These are phyloP conservation scores for Ceratina calcarata DNA, from an alignment of 1,140 invertebrate species.

Conservation along the genomic window DNA sequence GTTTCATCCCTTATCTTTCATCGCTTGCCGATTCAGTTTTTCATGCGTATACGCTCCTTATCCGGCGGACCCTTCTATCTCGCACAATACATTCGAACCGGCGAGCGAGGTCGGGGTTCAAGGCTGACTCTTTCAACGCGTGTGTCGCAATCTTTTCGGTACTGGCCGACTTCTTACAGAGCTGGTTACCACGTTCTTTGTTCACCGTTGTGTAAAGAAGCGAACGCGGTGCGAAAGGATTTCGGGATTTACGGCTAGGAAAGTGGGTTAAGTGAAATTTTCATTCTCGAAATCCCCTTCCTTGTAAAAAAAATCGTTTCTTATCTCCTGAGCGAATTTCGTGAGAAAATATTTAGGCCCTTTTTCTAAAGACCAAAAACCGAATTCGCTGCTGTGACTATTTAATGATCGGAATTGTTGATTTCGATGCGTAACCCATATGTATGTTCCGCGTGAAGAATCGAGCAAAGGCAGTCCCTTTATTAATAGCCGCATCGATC, in stretches of 20 bases:
- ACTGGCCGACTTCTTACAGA: neutral
- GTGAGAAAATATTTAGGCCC: neutral
- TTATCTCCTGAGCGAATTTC: too few relatives aligned
- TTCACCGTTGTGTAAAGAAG: neutral
- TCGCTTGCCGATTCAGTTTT: too few relatives aligned
- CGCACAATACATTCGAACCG: conserved; percentile 7
- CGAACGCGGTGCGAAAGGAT: neutral
- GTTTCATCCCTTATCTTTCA: too few relatives aligned
- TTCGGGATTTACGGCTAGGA: neutral
- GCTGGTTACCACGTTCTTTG: neutral
- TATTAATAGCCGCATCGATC: conserved; percentile 32
- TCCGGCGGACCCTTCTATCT: neutral
- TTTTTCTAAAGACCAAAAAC: neutral
- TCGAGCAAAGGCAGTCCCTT: neutral
- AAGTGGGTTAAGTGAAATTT: conserved; percentile 13
- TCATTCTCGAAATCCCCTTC: neutral
- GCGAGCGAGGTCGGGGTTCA: conserved; percentile 11
- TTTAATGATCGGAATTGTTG: too few relatives aligned
- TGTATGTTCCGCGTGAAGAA: too few relatives aligned
- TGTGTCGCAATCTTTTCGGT: neutral
- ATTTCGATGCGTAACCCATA: too few relatives aligned
- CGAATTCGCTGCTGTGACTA: too few relatives aligned
- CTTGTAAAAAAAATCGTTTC: neutral
- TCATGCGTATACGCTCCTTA: neutral
- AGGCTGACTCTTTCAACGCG: conserved; percentile 1